Evolutionary conservation across 2,797 vertebrate species (phyloP), one percentile per base, ranked within the genome.

Genomic region (Nannoperca obscura): DNA sequence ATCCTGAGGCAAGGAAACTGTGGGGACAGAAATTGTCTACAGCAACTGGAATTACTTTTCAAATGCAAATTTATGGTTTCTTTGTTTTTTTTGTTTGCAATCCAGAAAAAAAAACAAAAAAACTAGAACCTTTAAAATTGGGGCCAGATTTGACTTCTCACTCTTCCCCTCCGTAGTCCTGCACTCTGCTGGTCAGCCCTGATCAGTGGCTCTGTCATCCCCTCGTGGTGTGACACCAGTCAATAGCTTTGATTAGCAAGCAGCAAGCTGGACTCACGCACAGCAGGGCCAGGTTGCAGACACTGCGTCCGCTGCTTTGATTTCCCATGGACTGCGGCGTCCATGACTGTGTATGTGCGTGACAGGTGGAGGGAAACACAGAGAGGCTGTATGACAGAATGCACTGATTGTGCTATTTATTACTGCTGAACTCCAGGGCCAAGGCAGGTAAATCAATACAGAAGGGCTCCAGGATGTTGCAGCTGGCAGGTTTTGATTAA

Each of bases 231-330:
- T 88, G 91, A 92, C 92, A 90, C 78, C 78, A 75, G 80, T 94
- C 94, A 82, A 94, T 95, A 90, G 76, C 91, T 94, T 93, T 94
- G 93, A 95, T 93, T 92, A 87, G 78, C 34, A 3, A 74, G 71
- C 72, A 64, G 82, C 75, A 64, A 82, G 81, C 81, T 86, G 90
- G 84, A 90, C 84, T 85, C 72, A 49, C 44, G 13, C 86, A 71
- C 91, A 87, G 88, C 82, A 47, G 85, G 75, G 52, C 52, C 88
- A 77, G 84, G 71, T 84, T 74, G 65, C 71, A 81, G 57, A 66
- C 19, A 73, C 86, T 58, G 73, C 24, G 22, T 67, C 68, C 32
- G 8, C 72, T 3, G 78, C 86, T 92, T 90, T 92, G 85, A 86
- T 92, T 88, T 83, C 69, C 62, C 83, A 69, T 55, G 62, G 42